These are phyloP conservation scores for Patiria pectinifera DNA, from an alignment of 53 echinoderm and acorn worm species.

Conservation along the genomic window DNA sequence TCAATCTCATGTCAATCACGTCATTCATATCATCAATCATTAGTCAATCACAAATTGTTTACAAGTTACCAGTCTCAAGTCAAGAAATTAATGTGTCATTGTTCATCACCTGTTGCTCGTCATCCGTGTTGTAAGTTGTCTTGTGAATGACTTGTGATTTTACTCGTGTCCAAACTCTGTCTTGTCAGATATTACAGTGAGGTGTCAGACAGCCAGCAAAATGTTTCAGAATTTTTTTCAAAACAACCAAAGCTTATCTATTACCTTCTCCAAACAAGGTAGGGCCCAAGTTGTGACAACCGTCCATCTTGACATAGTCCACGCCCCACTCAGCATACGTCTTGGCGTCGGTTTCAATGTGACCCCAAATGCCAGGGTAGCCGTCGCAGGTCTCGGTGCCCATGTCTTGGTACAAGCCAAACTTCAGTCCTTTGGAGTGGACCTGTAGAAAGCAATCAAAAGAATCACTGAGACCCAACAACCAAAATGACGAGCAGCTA, in stretches of 20 bases:
- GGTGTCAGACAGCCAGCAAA: not conserved
- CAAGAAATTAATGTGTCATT: no score
- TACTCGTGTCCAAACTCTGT: no score
- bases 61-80: no score
- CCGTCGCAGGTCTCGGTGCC: constrained; percentile 74
- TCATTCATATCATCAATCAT: no score
- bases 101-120: no score
- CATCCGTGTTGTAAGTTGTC: no score
- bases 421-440: constrained; percentile 81
- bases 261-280: not conserved
- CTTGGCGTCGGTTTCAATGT: constrained; percentile 79
- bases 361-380: constrained; percentile 77
- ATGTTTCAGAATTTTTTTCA: no score
- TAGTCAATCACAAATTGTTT: no score
- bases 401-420: constrained; percentile 86
- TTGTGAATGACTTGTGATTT: no score
- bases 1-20: no score
- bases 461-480: not conserved
- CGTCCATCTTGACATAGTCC: constrained; percentile 88
- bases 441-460: constrained; percentile 39
- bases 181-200: no score
- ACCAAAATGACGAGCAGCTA: no score
- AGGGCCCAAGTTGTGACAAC: constrained; percentile 59
- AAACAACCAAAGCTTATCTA: not conserved
- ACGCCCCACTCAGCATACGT: constrained; percentile 95